phyloP scores from a whole-genome alignment of 2,113 vertebrate species.

The Tringa solitaria region DNA sequence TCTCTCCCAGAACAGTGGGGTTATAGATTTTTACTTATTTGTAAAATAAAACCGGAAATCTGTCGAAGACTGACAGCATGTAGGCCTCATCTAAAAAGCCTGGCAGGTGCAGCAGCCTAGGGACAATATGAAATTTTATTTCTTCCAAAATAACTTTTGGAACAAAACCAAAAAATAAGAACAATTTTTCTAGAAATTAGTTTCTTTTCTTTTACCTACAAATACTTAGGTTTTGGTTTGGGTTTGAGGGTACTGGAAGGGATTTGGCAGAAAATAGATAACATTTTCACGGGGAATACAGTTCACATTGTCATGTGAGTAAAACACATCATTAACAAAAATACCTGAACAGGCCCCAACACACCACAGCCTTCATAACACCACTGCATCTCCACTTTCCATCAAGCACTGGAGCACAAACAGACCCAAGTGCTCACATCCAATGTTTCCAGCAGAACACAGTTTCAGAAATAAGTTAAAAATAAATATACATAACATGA shows the following conservation, averaged over 20 bases:
- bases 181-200: not conserved
- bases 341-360: not conserved
- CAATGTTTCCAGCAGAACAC: not conserved
- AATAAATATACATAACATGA: not conserved
- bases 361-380: not conserved
- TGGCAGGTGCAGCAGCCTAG: not conserved
- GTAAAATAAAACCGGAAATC: not conserved
- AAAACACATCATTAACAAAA: not conserved
- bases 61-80: not conserved
- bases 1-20: not conserved
- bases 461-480: slow-evolving; percentile 27
- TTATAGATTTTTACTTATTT: not conserved
- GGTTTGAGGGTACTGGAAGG: not conserved
- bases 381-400: not conserved
- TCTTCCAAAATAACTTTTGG: not conserved
- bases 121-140: not conserved
- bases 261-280: not conserved
- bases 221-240: not conserved
- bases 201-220: not conserved
- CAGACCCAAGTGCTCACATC: not conserved
- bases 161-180: not conserved
- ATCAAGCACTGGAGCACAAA: not conserved
- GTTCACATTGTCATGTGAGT: not conserved
- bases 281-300: not conserved
- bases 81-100: not conserved